Conservation (phyloP, 1,140 invertebrate genomes). For the Neoseiulus cucumeris region DNA sequence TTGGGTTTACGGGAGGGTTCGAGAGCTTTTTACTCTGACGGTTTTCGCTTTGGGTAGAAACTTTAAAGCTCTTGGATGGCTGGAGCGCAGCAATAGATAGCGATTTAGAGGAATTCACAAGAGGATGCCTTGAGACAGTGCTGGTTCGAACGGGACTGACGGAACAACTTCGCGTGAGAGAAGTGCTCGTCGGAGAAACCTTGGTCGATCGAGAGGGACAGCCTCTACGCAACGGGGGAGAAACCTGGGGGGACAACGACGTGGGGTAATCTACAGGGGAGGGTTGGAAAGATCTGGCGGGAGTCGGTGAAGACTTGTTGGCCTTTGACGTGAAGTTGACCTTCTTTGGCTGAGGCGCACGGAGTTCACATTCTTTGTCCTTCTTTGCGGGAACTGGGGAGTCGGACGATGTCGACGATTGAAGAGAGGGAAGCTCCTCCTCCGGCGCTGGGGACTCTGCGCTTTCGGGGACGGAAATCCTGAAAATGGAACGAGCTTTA, state of each 20-base stretch:
- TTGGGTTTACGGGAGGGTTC: background rate
- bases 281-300: background rate
- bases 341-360: background rate
- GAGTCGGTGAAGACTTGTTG: background rate
- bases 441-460: conserved; percentile 2
- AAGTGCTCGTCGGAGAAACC: background rate
- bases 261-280: background rate
- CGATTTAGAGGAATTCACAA: background rate
- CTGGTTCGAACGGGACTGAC: conserved; percentile 6
- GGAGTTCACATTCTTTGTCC: conserved; percentile 1
- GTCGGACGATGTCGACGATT: conserved; percentile 1
- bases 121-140: background rate
- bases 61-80: background rate
- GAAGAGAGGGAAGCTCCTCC: conserved; percentile 3
- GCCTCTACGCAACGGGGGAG: background rate
- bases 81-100: background rate
- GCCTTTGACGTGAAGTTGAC: background rate
- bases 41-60: background rate
- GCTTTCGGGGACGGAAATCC: background rate
- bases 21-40: no score
- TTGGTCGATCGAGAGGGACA: background rate
- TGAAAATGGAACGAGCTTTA: background rate
- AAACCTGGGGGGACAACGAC: background rate
- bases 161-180: background rate
- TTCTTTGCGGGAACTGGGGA: conserved; percentile 8